Evolutionary conservation across 2,113 vertebrate genomes (phyloP).

Genomic region (Carassius gibelio): DNA sequence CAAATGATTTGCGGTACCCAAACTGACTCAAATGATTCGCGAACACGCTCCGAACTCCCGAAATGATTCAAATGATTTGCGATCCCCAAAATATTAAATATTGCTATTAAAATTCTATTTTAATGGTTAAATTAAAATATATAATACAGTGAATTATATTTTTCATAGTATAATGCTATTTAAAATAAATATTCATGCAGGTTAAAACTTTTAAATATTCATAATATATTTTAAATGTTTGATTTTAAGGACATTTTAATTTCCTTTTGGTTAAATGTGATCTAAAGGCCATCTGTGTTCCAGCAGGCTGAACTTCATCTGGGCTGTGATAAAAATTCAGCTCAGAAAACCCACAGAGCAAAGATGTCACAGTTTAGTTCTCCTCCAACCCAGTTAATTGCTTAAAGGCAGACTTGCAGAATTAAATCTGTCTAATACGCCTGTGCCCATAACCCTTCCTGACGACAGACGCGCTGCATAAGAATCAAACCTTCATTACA

Average conservation of each 20-base stretch:
- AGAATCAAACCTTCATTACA: conserved; percentile 14
- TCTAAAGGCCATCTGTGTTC: conserved; percentile 52
- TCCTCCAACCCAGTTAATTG: conserved; percentile 18
- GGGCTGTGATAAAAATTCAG: conserved; percentile 41
- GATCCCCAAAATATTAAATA: no score
- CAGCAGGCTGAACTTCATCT: conserved; percentile 30
- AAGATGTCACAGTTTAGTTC: conserved; percentile 8
- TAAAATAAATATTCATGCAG: background rate
- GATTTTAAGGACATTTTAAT: background rate
- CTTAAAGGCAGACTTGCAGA: conserved; percentile 12
- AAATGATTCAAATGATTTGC: no score
- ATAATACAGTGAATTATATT: background rate
- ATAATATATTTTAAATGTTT: background rate
- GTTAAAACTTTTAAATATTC: background rate
- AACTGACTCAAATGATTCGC: no score
- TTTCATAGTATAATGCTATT: background rate
- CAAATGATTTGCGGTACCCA: no score
- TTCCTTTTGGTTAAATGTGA: background rate
- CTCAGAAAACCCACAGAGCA: conserved; percentile 38
- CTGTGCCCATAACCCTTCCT: background rate
- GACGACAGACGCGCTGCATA: background rate
- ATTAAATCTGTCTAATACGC: background rate
- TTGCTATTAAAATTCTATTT: background rate
- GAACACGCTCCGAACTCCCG: no score
- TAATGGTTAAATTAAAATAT: background rate